Evolutionary conservation across 2,888 invertebrate species (phyloP), one percentile per base, ranked within the genome.

Genomic region (Troilus luridus): DNA sequence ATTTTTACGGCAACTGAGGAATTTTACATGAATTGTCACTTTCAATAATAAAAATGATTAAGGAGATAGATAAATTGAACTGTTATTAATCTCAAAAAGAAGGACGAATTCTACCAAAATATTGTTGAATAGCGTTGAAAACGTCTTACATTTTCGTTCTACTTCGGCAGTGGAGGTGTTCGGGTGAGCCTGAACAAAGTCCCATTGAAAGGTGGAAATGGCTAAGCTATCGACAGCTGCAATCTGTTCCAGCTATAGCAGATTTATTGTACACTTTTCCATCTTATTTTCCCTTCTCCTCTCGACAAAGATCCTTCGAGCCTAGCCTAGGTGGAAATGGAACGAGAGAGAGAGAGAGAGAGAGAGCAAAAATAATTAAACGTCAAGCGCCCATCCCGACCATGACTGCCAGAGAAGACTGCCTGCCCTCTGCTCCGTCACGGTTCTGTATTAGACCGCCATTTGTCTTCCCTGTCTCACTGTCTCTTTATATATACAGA

Each of bases 291-390:
- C 8, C 41, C 72, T 67, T 7, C 27, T 41, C 41, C 41, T 41
- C 41, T 41, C 41, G 41, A 41, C 41, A 41, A 41, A 41, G 41
- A 41, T 41, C 41, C 41, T 41, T 41, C 41, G 41, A 41, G 41
- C 41, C 41, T 41, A 41, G 41, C 41, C 41, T 41, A 41, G 1
- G 41, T 3, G 67, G 24, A 67, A 67, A 67, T 67, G 24, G 24
- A 67, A 41, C 41, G 41, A 67, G 67, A 14, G 12, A 24, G 27
- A 24, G 12, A 19, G 72, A 77, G 17, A 1, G 41, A 27, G 72
- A 77, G 72, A 41, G 72, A 17, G 72, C 27, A 77, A 41, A 77
- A 41, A 77, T 77, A 77, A 77, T 77, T 77, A 77, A 77, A 77
- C 27, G 72, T 77, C 72, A 27, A 41, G 27, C 27, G 41, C 8